A percentile compares a stretch with the other conserved stretches of the same genome.
Evolutionary conservation across 1,140 invertebrate genomes (phyloP).

Genomic region (Aradophagus sp.): DNA sequence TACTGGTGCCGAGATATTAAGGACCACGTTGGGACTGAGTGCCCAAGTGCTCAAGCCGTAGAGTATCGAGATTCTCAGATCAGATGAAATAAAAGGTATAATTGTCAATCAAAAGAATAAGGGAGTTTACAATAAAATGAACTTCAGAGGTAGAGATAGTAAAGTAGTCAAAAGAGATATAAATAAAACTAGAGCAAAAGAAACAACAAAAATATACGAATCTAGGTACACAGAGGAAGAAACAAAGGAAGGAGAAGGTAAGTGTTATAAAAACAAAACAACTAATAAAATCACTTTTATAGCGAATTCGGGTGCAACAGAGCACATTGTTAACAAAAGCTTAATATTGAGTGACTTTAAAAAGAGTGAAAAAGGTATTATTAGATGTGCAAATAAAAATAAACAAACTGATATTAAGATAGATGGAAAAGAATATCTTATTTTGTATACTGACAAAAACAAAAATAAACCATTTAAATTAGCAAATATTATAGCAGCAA

Average conservation of each 20-base stretch:
- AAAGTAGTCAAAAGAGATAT: not conserved
- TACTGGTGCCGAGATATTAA: not conserved
- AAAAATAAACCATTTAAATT: slow-evolving; percentile 3
- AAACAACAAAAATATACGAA: not conserved
- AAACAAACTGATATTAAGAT: slow-evolving; percentile 17
- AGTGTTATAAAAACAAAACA: not conserved
- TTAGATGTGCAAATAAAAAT: slow-evolving; percentile 35
- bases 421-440: slow-evolving; percentile 23
- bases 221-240: not conserved
- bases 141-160: too few relatives aligned
- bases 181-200: not conserved
- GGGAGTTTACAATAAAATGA: too few relatives aligned
- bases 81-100: too few relatives aligned
- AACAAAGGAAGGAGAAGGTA: not conserved
- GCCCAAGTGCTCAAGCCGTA: too few relatives aligned
- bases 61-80: too few relatives aligned
- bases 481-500: slow-evolving; percentile 18
- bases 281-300: slow-evolving; percentile 14
- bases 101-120: too few relatives aligned
- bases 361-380: slow-evolving; percentile 1
- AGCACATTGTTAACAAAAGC: slow-evolving; percentile 38
- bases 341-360: slow-evolving; percentile 43
- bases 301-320: slow-evolving; percentile 40
- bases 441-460: slow-evolving; percentile 5
- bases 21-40: too few relatives aligned